Conservation (phyloP, 2,113 vertebrate species). For the Chamaetylas fuelleborni region DNA sequence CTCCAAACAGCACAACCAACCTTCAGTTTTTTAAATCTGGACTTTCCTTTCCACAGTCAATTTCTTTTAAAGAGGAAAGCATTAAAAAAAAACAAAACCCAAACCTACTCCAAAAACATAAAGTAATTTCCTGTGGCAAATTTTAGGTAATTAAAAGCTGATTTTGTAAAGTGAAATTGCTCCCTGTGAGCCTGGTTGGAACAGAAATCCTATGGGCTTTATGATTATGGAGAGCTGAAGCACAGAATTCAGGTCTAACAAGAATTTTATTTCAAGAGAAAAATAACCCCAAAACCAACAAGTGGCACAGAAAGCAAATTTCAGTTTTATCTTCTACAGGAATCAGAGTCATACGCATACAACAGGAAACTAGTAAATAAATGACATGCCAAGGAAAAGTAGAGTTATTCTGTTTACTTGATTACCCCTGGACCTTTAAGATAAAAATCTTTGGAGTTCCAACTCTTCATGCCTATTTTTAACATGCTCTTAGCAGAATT, state of each 20-base stretch:
- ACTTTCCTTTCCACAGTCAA: background rate
- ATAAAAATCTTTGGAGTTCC: background rate
- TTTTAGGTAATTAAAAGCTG: constrained; percentile 10
- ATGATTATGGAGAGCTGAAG: background rate
- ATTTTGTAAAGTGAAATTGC: background rate
- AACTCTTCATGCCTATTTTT: background rate
- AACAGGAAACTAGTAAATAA: background rate
- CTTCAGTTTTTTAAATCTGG: background rate
- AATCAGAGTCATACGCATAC: background rate
- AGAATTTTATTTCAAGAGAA: background rate
- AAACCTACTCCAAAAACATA: background rate
- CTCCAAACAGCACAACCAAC: background rate
- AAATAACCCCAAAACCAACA: background rate
- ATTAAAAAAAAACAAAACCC: background rate
- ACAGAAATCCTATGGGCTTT: background rate
- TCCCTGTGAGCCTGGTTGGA: background rate
- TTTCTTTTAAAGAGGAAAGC: background rate
- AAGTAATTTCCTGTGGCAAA: constrained; percentile 17
- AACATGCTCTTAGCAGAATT: background rate
- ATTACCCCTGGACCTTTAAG: constrained; percentile 10
- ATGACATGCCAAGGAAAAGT: background rate
- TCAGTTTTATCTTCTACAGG: background rate
- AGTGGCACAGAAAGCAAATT: background rate
- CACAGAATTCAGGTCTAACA: background rate
- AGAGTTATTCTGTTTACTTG: constrained; percentile 1